These are phyloP conservation scores for Bombus fervidus DNA, from an alignment of 1,140 invertebrate species.

Conservation along the genomic window DNA sequence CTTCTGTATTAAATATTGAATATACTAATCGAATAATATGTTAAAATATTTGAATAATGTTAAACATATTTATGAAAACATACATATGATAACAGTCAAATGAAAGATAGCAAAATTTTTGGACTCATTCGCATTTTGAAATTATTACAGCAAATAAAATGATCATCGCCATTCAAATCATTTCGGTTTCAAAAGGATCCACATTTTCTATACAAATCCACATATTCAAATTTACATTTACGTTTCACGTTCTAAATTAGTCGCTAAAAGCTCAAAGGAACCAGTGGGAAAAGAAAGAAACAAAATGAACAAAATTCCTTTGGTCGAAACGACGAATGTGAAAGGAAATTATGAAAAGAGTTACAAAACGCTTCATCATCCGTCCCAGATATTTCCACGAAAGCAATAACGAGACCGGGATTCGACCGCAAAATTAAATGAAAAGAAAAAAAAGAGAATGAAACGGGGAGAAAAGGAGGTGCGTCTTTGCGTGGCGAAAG, in stretches of 20 bases:
- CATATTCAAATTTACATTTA: not conserved
- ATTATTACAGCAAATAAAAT: not conserved
- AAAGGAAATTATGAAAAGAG: not conserved
- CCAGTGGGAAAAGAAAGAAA: not conserved
- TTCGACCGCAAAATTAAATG: not conserved
- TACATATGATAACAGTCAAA: not conserved
- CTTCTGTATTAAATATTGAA: not conserved
- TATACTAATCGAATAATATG: too few species aligned
- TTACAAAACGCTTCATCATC: too few species aligned
- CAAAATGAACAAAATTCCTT: not conserved
- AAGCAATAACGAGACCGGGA: slow-evolving; percentile 6
- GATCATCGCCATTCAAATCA: not conserved
- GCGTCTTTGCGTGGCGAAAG: not conserved
- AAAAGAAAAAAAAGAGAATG: not conserved
- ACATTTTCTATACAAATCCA: not conserved
- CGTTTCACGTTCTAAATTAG: not conserved
- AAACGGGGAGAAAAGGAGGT: not conserved
- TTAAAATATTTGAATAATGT: too few species aligned
- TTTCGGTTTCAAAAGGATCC: not conserved
- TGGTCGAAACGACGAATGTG: not conserved
- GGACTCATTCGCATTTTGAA: not conserved
- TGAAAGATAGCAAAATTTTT: not conserved
- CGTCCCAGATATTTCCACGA: not conserved
- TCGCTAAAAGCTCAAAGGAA: not conserved
- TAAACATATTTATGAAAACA: not conserved